Evolutionary conservation across 2,113 vertebrate genomes (phyloP).

Genomic region (Paralichthys olivaceus): DNA sequence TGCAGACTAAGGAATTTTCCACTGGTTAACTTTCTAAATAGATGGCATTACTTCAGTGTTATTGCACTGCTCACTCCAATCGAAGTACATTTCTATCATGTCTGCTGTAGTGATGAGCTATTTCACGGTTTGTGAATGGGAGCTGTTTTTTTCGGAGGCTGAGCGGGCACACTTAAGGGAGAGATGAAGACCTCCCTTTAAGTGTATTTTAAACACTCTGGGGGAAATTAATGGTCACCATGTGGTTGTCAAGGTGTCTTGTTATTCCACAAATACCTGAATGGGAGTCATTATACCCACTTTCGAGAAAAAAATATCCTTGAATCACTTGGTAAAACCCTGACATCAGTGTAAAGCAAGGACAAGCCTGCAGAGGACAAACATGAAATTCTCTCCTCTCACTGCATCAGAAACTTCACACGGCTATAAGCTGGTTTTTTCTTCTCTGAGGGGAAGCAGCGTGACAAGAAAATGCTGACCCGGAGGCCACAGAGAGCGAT

Average conservation of each 20-base stretch:
- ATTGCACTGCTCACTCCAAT: conserved; percentile 39
- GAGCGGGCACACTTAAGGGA: not conserved
- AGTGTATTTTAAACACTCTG: not conserved
- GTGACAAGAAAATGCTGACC: conserved; percentile 58
- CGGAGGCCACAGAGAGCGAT: conserved; percentile 53
- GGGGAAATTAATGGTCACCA: not conserved
- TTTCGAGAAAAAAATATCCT: not conserved
- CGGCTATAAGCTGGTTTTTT: not conserved
- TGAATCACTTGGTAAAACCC: not conserved
- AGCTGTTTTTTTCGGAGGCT: not conserved
- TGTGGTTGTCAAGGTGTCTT: not conserved
- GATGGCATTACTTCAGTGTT: conserved; percentile 57
- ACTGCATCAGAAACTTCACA: conserved; percentile 27
- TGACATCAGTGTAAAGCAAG: conserved; percentile 1
- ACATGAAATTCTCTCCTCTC: conserved; percentile 15
- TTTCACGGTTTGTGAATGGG: conserved; percentile 24
- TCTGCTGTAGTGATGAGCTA: not conserved
- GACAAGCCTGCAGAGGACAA: conserved; percentile 20
- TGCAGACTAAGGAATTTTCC: conserved; percentile 78
- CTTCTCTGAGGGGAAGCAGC: conserved; percentile 31
- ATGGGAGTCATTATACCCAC: not conserved
- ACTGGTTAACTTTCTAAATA: conserved; percentile 65
- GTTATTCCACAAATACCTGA: not conserved
- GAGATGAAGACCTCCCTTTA: not conserved
- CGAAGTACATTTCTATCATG: conserved; percentile 29